Evolutionary conservation across 2,113 vertebrate genomes (phyloP), one percentile per base, ranked within the genome.

Genomic region (Neodontobutis hainanensis): DNA sequence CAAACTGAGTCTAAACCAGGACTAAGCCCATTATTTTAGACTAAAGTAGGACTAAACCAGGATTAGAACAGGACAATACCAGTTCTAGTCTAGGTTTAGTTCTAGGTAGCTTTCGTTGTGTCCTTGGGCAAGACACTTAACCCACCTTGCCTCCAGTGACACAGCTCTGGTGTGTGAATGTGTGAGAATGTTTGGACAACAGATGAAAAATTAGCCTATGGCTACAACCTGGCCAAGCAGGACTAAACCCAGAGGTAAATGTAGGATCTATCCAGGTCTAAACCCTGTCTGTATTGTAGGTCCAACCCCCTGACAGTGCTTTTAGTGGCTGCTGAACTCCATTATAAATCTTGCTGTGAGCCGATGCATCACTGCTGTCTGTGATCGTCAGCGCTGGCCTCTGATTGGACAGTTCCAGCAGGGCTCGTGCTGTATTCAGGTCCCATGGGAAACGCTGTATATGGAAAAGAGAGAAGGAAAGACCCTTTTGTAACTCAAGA

Each of bases 291-390:
- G 38, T 40, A 40, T 40, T 4, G 3, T 40, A 19, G 19, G 49
- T 51, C 44, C 10, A 51, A 10, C 0, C 40, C 38, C 11, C 4
- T 42, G 55, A 38, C 34, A 6, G 45, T 60, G 16, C 44, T 27
- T 55, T 49, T 34, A 9, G 36, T 16, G 0, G 6, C 15, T 19
- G 7, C n/a, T 3, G 14, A 62, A 2, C 14, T 40, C 16, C 8
- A 19, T 10, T 6, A 14, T 73, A 49, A 51, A 60, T 74, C 81
- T 70, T 75, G 55, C 47, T 36, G 27, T 47, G 47, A 65, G 68
- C 0, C 45, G n/a, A 78, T 84, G 71, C 72, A 80, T 86, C 85
- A 75, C 0, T 2, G 48, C 72, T 62, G 68, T 68, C 68, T 27
- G 9, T 5, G 5, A 38, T n/a, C 49, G 46, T 73, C 19, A 40